Base-by-base conservation (phyloP, 92 coral and sea anemone genomes). In the Porites divaricata region DNA sequence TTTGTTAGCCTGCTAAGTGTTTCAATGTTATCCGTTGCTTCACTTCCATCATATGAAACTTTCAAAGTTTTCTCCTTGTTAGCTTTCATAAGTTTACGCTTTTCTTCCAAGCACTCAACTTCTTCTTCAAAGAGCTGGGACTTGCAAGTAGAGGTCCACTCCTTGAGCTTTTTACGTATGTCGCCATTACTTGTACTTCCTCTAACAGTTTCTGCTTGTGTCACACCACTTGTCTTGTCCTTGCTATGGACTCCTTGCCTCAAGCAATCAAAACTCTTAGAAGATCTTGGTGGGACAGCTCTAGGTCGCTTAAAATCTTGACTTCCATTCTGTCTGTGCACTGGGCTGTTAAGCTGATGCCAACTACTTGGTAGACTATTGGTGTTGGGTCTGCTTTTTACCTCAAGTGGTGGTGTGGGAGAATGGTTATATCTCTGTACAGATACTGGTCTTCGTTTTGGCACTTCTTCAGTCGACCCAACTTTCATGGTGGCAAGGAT, bases 191-290 rank as follows among this genome's bases (percentile, higher is more conserved):
- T 63, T 9, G 71, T 92, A 15, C 69, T 74, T n/a, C 85, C 61
- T 21, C 89, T 72, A 45, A 80, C 86, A 41, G 75, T 48, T 74
- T 79, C 74, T 56, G 89, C 94, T 75, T 79, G 83, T 4, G 76
- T 51, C 4, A 79, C 84, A 48, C 69, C 79, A 13, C 21, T n/a
- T 17, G 51, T 62, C 24, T 73, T 88, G 56, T 59, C 63, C 21
- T 67, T 75, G 14, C 53, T 58, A 52, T 58, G n/a, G 12, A 75
- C 50, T 15, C 67, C 81, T 0, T 62, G 75, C 76, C 91, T 87
- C 24, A 91, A 76, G 77, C 88, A 85, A 23, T 91, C 95, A 19
- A 88, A 83, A 68, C 95, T 91, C 84, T 88, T 83, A 25, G 92
- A 77, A 56, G 75, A 85, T 48, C 79, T 85, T 1, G 94, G 92